A percentile compares a stretch with the other conserved stretches of the same genome.
phyloP scores from a whole-genome alignment of 2,113 vertebrate species.

The Tragelaphus strepsiceros region DNA sequence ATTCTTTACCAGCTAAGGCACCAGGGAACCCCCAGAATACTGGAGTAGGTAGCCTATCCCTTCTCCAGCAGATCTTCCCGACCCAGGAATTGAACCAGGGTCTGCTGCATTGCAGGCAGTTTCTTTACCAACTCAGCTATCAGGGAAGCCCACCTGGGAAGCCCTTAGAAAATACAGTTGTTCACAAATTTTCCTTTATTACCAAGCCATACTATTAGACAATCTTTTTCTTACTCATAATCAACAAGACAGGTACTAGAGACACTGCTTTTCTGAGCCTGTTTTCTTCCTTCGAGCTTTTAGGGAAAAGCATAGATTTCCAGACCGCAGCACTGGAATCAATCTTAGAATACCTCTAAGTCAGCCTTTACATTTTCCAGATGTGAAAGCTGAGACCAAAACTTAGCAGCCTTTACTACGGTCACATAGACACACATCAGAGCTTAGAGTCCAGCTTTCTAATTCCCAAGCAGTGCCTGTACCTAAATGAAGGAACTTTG shows the following conservation, averaged over 20 bases:
- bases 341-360: not conserved
- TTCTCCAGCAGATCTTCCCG: rapidly evolving
- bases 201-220: not conserved
- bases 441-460: not conserved
- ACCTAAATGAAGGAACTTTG: not conserved
- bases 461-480: not conserved
- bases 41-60: not conserved
- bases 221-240: not conserved
- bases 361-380: not conserved
- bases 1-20: not conserved
- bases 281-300: not conserved
- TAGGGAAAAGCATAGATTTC: not conserved
- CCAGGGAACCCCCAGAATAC: not conserved
- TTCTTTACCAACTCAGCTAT: not conserved
- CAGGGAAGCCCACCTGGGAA: not conserved
- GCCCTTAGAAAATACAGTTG: not conserved
- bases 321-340: not conserved
- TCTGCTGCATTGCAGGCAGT: not conserved
- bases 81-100: not conserved
- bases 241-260: not conserved
- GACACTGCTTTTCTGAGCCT: not conserved
- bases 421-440: not conserved
- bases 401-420: not conserved
- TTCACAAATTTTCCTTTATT: not conserved
- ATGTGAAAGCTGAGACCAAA: not conserved